Base-by-base conservation (phyloP, 2,113 vertebrate genomes). In the Sturnus vulgaris region DNA sequence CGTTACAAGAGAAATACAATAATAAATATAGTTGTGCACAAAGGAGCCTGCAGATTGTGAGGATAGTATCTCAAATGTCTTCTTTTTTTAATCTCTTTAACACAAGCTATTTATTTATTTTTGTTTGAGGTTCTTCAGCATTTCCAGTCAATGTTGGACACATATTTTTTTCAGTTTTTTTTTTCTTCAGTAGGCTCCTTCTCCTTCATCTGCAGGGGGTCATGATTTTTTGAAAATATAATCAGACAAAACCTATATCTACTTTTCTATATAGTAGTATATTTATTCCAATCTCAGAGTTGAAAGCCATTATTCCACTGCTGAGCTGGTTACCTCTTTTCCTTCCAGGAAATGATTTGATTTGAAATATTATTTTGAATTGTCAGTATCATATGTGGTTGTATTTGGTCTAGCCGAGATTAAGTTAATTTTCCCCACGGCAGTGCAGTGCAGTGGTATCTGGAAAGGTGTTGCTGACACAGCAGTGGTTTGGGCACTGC, bases 121-220 rank as follows among this genome's bases (percentile, higher is more conserved):
- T 92, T 88, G 44, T 91, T 96, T 96, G 31, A 76, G 35, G 10
- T 82, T 94, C 46, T 68, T 66, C 28, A 88, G 35, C 40, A 76
- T 86, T 96, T 97, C 53, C 71, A 95, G 65, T 93, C 90, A 86
- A 87, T 80, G 84, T 65, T 20, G 59, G 80, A 65, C 90, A 76
- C 37, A 94, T 86, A 19, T 94, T 64, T 94, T 73, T 95, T 92
- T 82, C 66, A 57, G 50, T 85, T 88, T 19, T 86, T 94, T 95
- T 96, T 95, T 85, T 60, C 27, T 27, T 8, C 10, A 69, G 24
- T 20, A 94, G 81, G n/a, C 50, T 82, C 39, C 39, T 46, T 85
- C 77, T 50, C 57, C 49, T 86, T 80, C 64, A 81, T 90, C 30
- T 76, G 7, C 23, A 11, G 24, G 30, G 12, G 5, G 56, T 64